phyloP scores from a whole-genome alignment of 2,888 invertebrate species.

The Corbicula japonica region DNA sequence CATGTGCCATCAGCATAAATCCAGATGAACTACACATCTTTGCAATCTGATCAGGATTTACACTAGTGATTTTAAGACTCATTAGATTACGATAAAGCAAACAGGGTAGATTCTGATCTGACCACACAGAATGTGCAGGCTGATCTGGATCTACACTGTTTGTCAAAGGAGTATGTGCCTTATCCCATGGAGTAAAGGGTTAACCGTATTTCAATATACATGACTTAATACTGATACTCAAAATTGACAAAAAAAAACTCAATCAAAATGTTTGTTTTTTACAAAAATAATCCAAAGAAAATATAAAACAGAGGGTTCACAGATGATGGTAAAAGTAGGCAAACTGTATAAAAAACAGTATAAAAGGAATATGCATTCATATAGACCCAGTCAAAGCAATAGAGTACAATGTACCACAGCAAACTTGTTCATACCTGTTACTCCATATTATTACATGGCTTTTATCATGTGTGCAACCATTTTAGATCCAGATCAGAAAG shows the following conservation, averaged over 20 bases:
- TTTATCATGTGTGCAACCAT: no score
- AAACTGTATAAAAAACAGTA: no score
- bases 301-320: not conserved
- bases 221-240: not conserved
- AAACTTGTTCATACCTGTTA: no score
- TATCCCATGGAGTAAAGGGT: not conserved
- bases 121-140: not conserved
- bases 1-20: not conserved
- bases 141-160: conserved; percentile 7
- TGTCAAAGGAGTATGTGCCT: not conserved
- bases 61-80: not conserved
- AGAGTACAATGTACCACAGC: no score
- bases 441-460: no score
- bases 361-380: no score
- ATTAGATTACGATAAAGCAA: not conserved
- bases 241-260: not conserved
- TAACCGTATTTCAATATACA: not conserved
- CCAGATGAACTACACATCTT: not conserved
- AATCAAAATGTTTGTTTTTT: not conserved
- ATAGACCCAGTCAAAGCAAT: no score
- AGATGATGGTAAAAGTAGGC: no score
- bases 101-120: not conserved
- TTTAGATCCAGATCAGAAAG: no score
- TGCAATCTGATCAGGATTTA: not conserved
- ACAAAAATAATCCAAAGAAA: not conserved